A percentile compares a stretch with the other conserved stretches of the same genome.
Evolutionary conservation across 2,113 vertebrate species (phyloP).

Genomic region (Podarcis raffonei): DNA sequence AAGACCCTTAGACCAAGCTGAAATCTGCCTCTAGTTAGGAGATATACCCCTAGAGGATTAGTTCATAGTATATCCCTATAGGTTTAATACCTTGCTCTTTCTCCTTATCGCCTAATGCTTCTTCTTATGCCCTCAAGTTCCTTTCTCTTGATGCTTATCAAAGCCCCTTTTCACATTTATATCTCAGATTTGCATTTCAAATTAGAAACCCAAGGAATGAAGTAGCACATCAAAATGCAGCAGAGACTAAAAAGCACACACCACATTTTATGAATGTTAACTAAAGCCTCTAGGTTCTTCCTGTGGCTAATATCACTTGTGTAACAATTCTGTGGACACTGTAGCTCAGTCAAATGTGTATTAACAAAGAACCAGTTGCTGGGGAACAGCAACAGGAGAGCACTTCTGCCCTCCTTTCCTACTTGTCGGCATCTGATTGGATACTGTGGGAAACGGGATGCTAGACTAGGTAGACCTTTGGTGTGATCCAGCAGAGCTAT

Average conservation of each 20-base stretch:
- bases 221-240: slow-evolving; percentile 49
- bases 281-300: not conserved
- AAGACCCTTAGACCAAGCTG: no score
- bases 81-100: not conserved
- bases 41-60: not conserved
- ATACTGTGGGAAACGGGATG: no score
- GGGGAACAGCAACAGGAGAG: not conserved
- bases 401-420: no score
- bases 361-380: not conserved
- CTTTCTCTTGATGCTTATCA: slow-evolving; percentile 39
- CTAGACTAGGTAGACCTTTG: no score
- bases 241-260: slow-evolving; percentile 53
- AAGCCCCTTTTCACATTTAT: slow-evolving; percentile 43
- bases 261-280: slow-evolving; percentile 61
- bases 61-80: not conserved
- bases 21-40: not conserved
- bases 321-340: not conserved
- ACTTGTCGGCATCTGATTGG: no score
- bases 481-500: no score
- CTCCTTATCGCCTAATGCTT: not conserved
- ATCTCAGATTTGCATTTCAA: slow-evolving; percentile 56
- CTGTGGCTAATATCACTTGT: slow-evolving; percentile 26
- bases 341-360: not conserved
- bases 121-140: not conserved
- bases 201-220: slow-evolving; percentile 52